phyloP scores from a whole-genome alignment of 2,113 vertebrate genomes.

The Pseudonaja textilis region DNA sequence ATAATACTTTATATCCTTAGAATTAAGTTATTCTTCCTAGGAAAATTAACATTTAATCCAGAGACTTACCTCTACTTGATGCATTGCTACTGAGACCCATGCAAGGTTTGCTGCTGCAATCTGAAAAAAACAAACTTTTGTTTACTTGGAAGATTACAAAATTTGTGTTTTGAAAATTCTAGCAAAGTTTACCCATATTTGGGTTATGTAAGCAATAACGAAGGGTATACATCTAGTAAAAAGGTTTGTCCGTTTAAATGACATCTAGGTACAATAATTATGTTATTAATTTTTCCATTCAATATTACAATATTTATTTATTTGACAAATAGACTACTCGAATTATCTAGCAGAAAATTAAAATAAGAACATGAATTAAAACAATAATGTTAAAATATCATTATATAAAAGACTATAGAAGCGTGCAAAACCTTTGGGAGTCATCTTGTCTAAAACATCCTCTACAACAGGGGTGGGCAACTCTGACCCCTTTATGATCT shows the following conservation, averaged over 20 bases:
- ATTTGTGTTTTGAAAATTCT: not conserved
- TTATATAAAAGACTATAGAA: not conserved
- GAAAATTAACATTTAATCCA: not conserved
- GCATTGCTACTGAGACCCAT: conserved; percentile 96
- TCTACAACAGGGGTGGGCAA: not conserved
- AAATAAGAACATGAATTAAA: not conserved
- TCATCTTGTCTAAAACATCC: not conserved
- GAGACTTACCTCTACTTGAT: conserved; percentile 91
- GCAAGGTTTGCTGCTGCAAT: conserved; percentile 96
- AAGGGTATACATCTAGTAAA: not conserved
- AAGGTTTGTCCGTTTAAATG: not conserved
- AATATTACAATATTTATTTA: not conserved
- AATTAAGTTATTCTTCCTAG: not conserved
- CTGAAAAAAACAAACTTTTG: conserved; percentile 64
- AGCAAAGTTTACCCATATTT: not conserved
- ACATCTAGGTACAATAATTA: not conserved
- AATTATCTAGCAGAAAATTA: not conserved
- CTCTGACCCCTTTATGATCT: not conserved
- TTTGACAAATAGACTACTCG: not conserved
- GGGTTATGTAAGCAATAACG: not conserved
- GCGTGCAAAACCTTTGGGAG: not conserved
- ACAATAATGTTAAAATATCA: not conserved
- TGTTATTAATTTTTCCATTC: conserved; percentile 6
- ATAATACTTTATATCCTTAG: not conserved
- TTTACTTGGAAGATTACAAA: conserved; percentile 72